phyloP scores from a whole-genome alignment of 1,140 invertebrate genomes.

The Liolophura sinensis region DNA sequence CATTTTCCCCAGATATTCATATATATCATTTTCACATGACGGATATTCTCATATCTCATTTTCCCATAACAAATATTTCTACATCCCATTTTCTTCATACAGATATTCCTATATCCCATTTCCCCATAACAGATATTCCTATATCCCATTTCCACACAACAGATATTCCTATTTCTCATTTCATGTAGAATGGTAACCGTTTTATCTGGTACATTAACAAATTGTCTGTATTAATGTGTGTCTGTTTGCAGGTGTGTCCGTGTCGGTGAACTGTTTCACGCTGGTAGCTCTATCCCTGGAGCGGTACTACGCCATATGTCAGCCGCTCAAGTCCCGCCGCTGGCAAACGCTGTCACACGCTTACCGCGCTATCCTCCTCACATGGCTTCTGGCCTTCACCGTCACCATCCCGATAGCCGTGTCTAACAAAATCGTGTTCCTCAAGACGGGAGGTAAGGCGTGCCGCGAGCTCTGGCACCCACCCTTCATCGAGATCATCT shows the following conservation, averaged over 20 bases:
- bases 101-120: too few species aligned
- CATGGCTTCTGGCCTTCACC: conserved; percentile 30
- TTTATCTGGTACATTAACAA: too few species aligned
- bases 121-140: too few species aligned
- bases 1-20: too few species aligned
- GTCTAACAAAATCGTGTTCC: conserved; percentile 68
- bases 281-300: conserved; percentile 86
- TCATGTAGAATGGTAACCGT: too few species aligned
- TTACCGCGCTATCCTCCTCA: conserved; percentile 67
- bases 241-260: conserved; percentile 73
- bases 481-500: conserved; percentile 65
- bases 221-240: conserved; percentile 1
- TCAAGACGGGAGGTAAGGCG: conserved; percentile 49
- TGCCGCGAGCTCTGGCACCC: conserved; percentile 47
- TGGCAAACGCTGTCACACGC: conserved; percentile 90
- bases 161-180: too few species aligned
- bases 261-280: conserved; percentile 86
- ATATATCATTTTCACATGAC: too few species aligned
- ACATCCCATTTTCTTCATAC: too few species aligned
- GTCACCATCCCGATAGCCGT: conserved; percentile 70
- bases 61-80: too few species aligned
- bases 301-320: conserved; percentile 87
- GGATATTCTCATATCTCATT: too few species aligned
- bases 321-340: conserved; percentile 68
- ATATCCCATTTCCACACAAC: too few species aligned